Conservation (phyloP, 2,113 vertebrate species). For the Eleginops maclovinus region DNA sequence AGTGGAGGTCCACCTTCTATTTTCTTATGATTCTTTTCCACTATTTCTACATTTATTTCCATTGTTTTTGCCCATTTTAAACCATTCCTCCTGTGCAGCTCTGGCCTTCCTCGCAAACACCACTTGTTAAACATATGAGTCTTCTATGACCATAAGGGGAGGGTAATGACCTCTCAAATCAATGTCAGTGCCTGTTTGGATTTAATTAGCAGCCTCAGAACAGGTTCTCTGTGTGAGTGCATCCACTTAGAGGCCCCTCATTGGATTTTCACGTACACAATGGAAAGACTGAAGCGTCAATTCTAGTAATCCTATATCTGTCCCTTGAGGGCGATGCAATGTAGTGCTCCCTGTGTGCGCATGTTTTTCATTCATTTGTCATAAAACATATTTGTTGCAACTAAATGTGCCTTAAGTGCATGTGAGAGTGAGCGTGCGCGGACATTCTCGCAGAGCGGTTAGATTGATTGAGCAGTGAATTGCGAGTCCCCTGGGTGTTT, state of each 20-base stretch:
- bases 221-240: slow-evolving; percentile 75
- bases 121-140: slow-evolving; percentile 45
- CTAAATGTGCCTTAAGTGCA: slow-evolving; percentile 50
- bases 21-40: not conserved
- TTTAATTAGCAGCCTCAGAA: slow-evolving; percentile 82
- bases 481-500: slow-evolving; percentile 80
- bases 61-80: not conserved
- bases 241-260: slow-evolving; percentile 81
- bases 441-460: slow-evolving; percentile 31
- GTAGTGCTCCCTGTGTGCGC: slow-evolving; percentile 38
- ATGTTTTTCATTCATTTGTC: slow-evolving; percentile 70
- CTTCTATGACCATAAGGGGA: slow-evolving; percentile 58
- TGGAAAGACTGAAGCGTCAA: slow-evolving; percentile 79
- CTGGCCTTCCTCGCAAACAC: slow-evolving; percentile 1
- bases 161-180: slow-evolving; percentile 77
- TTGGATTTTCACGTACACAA: slow-evolving; percentile 81
- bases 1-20: not conserved
- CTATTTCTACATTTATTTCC: not conserved
- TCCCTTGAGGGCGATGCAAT: slow-evolving; percentile 75
- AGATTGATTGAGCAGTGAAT: slow-evolving; percentile 81
- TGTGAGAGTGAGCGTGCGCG: slow-evolving; percentile 24
- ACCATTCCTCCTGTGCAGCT: not conserved
- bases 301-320: slow-evolving; percentile 84
- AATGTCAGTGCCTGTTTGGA: slow-evolving; percentile 77
- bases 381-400: slow-evolving; percentile 71